phyloP scores from a whole-genome alignment of 1,140 invertebrate species.

The Venturia canescens region DNA sequence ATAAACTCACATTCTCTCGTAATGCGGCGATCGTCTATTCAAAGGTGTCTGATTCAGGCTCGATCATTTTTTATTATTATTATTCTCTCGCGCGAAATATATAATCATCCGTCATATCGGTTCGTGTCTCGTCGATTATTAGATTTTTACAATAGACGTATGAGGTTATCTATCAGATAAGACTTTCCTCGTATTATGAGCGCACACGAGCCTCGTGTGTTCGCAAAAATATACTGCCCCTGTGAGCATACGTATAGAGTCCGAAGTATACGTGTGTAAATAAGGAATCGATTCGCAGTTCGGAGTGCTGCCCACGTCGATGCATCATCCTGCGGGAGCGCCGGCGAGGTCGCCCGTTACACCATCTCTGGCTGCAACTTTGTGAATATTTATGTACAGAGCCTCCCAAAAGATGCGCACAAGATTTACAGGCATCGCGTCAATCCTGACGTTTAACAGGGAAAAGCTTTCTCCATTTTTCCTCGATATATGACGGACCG shows the following conservation, averaged over 20 bases:
- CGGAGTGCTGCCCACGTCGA: conserved; percentile 1
- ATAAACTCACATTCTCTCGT: not conserved
- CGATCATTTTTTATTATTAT: not conserved
- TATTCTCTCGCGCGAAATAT: not conserved
- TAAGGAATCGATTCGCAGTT: not conserved
- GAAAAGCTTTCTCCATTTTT: too few relatives aligned
- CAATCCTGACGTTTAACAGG: too few relatives aligned
- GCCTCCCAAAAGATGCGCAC: too few relatives aligned
- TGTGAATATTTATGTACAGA: not conserved
- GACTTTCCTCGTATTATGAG: not conserved
- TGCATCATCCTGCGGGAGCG: conserved; percentile 25
- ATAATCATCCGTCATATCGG: not conserved
- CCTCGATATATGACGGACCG: too few relatives aligned
- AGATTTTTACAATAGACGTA: not conserved
- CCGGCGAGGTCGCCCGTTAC: conserved; percentile 23
- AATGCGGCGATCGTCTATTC: not conserved
- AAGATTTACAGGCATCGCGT: too few relatives aligned
- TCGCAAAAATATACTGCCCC: too few relatives aligned
- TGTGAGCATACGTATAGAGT: not conserved
- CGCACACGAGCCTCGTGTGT: not conserved
- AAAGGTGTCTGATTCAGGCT: not conserved
- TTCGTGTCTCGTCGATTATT: not conserved
- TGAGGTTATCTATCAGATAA: not conserved
- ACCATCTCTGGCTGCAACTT: not conserved
- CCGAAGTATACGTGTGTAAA: not conserved